These are phyloP conservation scores for Pseudorhiza aurosa DNA, from an alignment of 30 jellyfish, hydroid and myxozoan genomes.

Conservation along the genomic window DNA sequence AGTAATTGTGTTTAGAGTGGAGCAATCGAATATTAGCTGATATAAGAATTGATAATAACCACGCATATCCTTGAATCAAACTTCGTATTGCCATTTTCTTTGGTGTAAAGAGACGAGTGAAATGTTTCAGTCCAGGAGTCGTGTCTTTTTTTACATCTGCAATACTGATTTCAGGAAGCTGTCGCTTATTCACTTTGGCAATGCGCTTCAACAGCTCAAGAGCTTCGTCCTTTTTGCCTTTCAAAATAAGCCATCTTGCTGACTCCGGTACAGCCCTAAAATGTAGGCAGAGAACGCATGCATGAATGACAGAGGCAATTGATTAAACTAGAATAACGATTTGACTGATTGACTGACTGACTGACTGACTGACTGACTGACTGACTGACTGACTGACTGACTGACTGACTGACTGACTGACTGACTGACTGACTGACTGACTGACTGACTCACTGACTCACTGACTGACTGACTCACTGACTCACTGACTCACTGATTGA, in stretches of 20 bases:
- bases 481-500: not conserved
- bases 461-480: not conserved
- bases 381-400: not conserved
- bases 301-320: too few relatives aligned
- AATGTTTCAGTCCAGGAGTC: constrained; percentile 34
- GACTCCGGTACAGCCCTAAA: constrained; percentile 65
- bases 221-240: constrained; percentile 59
- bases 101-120: constrained; percentile 40
- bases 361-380: not conserved
- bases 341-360: not conserved
- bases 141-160: constrained; percentile 2
- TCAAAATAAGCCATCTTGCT: constrained; percentile 69
- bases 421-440: not conserved
- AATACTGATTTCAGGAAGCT: constrained; percentile 5
- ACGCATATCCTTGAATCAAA: constrained; percentile 64
- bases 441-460: not conserved
- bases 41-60: too few relatives aligned
- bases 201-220: constrained; percentile 8
- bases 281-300: too few relatives aligned
- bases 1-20: too few relatives aligned
- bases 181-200: constrained; percentile 40
- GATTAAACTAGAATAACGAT: too few relatives aligned
- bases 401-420: not conserved
- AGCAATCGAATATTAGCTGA: too few relatives aligned
- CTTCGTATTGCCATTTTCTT: constrained; percentile 44